Evolutionary conservation across 2,888 invertebrate genomes (phyloP).

Genomic region (Pandemis cinnamomeana): DNA sequence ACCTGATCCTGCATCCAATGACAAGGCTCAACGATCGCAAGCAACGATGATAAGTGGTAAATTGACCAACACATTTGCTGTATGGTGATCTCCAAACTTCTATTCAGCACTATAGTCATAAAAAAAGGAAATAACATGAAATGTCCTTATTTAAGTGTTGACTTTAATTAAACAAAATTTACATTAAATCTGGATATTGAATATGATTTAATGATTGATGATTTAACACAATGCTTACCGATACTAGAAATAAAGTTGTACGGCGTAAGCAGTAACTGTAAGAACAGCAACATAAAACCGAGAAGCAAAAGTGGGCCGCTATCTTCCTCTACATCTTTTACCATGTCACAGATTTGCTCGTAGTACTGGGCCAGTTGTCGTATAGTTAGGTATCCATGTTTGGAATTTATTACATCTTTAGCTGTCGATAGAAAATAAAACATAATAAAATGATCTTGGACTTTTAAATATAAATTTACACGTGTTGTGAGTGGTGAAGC

Average conservation of each 20-base stretch:
- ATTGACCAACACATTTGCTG: conserved; percentile 1
- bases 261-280: conserved; percentile 11
- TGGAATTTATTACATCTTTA: conserved; percentile 1
- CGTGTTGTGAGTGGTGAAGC: no score
- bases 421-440: conserved; percentile 2
- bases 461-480: no score
- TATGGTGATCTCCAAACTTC: background rate
- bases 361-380: conserved; percentile 14
- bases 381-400: conserved; percentile 9
- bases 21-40: conserved; percentile 27
- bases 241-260: background rate
- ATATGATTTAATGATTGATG: background rate
- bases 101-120: background rate
- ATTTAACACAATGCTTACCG: conserved; percentile 12
- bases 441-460: background rate
- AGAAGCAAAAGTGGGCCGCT: conserved; percentile 11
- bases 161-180: no score
- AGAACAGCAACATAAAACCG: background rate
- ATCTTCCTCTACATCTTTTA: conserved; percentile 4
- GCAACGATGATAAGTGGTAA: background rate
- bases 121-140: background rate
- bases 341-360: conserved; percentile 14
- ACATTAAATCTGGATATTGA: no score
- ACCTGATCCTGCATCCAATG: conserved; percentile 28
- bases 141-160: no score